Base-by-base conservation (phyloP, 2,888 invertebrate species). In the Piscicola geometra region DNA sequence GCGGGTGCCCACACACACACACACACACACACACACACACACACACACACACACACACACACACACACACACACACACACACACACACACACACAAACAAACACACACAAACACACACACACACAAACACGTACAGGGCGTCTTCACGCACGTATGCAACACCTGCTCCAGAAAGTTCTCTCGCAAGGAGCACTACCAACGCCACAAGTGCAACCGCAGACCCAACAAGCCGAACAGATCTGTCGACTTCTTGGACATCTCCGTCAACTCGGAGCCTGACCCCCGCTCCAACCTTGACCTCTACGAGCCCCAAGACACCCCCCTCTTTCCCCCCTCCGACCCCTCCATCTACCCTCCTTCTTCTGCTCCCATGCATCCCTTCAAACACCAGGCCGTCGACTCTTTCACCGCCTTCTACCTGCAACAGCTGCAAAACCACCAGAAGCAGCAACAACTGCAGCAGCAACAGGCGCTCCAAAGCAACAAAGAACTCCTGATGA, bases 101-200 rank as follows among this genome's bases (percentile, higher is more conserved):
- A 9, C 35, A 18, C 67, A 67, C 67, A 67, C 67, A 67, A 3
- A 21, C 67, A 18, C 30, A 28, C 30, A 35, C 33, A 25, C 33
- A 67, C 3, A 30, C 67, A 71, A 36, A 47, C 50, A 50, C 25
- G 2, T 15, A 71, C 76, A 78, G 60, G 77, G 77, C 52, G 70
- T 79, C 60, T 80, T 71, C 77, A 79, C 77, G 30, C 80, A 80
- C 77, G 64, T 75, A 33, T 80, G 80, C 72, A 76, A 71, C 52
- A 77, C 78, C 35, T 80, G 80, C 68, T 76, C 73, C 35, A 73
- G 80, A 18, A 80, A 80, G 76, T 80, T 80, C 76, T 78, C 80
- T 12, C 74, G 80, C 50, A 78, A 78, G 75, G 80, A 80, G 77
- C 80, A 80, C 71, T 80, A 77, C 71, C 75, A 75, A 28, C 71